Conservation (phyloP, 37 sponge, comb jelly and placozoan genomes). For the Mnemiopsis leidyi region DNA sequence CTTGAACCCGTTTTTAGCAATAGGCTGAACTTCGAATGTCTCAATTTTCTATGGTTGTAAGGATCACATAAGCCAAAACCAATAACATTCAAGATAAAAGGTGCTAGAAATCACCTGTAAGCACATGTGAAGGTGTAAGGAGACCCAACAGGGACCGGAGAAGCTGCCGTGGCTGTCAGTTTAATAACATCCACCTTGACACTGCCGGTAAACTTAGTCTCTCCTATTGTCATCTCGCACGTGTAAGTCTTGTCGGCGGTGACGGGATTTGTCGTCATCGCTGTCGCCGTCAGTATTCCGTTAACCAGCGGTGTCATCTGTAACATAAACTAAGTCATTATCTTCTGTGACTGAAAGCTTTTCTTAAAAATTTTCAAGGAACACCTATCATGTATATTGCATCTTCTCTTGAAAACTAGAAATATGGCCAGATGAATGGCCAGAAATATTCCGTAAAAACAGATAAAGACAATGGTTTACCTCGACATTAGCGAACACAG, state of each 20-base stretch:
- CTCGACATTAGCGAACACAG: not conserved
- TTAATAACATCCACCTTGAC: not conserved
- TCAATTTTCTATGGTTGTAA: no score
- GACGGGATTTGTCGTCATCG: not conserved
- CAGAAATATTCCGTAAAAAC: no score
- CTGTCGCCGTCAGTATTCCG: not conserved
- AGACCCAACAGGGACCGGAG: not conserved
- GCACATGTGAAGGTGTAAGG: constrained; percentile 18
- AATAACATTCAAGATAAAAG: no score
- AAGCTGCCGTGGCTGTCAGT: not conserved
- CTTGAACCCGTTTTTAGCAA: no score
- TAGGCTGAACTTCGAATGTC: no score
- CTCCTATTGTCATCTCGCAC: not conserved
- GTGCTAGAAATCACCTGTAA: not conserved
- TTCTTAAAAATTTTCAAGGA: no score
- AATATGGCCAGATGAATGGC: no score
- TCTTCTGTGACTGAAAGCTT: no score
- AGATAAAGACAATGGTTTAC: no score
- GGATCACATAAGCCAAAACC: no score
- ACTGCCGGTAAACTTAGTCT: not conserved
- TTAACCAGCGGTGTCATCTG: not conserved
- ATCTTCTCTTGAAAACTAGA: no score
- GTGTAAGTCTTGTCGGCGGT: not conserved
- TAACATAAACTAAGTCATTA: not conserved
- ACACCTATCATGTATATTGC: no score